Percentiles rank a stretch among this genome's conserved stretches.
Conservation (phyloP, 2,113 vertebrate species). For the Hippocampus comes region DNA sequence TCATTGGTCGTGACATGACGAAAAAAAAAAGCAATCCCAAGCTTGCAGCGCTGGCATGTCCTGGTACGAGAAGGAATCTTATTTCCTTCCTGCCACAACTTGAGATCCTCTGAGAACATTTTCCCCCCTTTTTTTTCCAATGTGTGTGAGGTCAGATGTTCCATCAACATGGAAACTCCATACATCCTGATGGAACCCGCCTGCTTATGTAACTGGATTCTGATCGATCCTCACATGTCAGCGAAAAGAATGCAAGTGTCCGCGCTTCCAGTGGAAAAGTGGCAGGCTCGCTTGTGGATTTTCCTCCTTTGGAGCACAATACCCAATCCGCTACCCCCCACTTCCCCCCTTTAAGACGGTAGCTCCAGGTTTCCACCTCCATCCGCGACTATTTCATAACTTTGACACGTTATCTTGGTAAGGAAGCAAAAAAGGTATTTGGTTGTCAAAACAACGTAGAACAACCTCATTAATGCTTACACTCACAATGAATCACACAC, state of each 20-base stretch:
- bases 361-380: slow-evolving; percentile 46
- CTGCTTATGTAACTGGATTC: slow-evolving; percentile 48
- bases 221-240: slow-evolving; percentile 58
- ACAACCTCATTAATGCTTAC: slow-evolving; percentile 18
- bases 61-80: slow-evolving; percentile 56
- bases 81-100: slow-evolving; percentile 60
- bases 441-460: slow-evolving; percentile 47
- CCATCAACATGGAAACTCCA: slow-evolving; percentile 60
- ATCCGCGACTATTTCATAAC: slow-evolving; percentile 30
- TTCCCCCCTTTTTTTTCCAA: slow-evolving; percentile 45
- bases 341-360: not conserved
- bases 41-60: slow-evolving; percentile 30
- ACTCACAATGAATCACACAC: slow-evolving; percentile 21
- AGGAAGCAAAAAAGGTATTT: slow-evolving; percentile 27
- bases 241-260: slow-evolving; percentile 42
- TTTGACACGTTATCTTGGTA: slow-evolving; percentile 11
- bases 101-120: slow-evolving; percentile 58
- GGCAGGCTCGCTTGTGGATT: slow-evolving; percentile 40
- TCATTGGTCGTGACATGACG: not conserved
- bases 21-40: not conserved
- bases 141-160: slow-evolving; percentile 39
- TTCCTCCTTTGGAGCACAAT: slow-evolving; percentile 50
- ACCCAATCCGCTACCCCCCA: slow-evolving; percentile 6
- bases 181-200: slow-evolving; percentile 26
- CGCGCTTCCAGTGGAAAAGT: slow-evolving; percentile 55